These are phyloP conservation scores for Sepiola atlantica DNA, from an alignment of 2,888 invertebrate genomes.

Conservation along the genomic window DNA sequence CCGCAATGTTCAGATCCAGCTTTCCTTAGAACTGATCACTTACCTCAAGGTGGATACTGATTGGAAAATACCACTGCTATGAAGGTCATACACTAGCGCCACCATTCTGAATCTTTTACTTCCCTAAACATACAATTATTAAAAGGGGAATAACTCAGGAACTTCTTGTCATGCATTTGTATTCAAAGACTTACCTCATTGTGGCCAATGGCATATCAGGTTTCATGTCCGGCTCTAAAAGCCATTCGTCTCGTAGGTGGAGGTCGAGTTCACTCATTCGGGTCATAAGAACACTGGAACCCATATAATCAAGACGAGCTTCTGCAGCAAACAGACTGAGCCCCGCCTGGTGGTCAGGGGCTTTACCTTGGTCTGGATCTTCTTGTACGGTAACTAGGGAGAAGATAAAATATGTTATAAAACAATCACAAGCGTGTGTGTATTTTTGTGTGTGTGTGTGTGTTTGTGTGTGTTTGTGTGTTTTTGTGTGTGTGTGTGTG, in stretches of 20 bases:
- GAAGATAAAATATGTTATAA: background rate
- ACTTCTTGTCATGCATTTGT: too few relatives aligned
- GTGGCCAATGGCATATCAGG: slow-evolving; percentile 79
- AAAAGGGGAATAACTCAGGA: too few relatives aligned
- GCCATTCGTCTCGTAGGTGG: slow-evolving; percentile 91
- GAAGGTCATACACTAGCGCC: too few relatives aligned
- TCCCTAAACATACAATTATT: too few relatives aligned
- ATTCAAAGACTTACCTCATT: slow-evolving; percentile 76
- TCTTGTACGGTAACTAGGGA: slow-evolving; percentile 87
- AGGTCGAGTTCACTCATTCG: slow-evolving; percentile 88
- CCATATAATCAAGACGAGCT: slow-evolving; percentile 97
- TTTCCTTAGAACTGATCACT: too few relatives aligned
- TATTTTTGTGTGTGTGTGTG: too few relatives aligned
- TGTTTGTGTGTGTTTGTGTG: too few relatives aligned
- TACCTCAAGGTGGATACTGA: too few relatives aligned
- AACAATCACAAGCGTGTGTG: background rate
- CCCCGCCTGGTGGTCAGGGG: slow-evolving; percentile 89
- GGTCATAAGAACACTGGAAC: slow-evolving; percentile 93
- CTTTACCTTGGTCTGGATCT: slow-evolving; percentile 90
- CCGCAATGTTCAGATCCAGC: too few relatives aligned
- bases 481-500: too few relatives aligned
- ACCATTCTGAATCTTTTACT: too few relatives aligned
- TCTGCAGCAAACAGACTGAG: slow-evolving; percentile 87
- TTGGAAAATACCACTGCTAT: too few relatives aligned
- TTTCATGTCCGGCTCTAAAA: slow-evolving; percentile 78